phyloP scores from a whole-genome alignment of 2,888 invertebrate species.

The Oscheius sp. region DNA sequence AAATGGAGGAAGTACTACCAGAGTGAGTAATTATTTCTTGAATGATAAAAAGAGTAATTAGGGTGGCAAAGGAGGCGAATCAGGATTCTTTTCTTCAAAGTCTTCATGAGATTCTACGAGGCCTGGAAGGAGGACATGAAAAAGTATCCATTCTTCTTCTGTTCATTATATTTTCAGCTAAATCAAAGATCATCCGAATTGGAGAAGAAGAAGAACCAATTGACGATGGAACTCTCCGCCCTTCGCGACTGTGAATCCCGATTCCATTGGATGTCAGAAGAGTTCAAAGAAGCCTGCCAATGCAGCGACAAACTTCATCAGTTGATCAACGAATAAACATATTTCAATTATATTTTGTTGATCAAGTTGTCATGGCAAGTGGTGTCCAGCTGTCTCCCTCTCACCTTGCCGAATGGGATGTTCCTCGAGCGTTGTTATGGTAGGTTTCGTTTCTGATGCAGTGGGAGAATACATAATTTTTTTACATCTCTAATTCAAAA shows the following conservation, averaged over 20 bases:
- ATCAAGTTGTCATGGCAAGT: conserved; percentile 18
- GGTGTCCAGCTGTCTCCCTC: conserved; percentile 1
- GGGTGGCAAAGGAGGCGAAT: conserved; percentile 26
- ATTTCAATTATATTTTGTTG: conserved; percentile 6
- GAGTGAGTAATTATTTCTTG: conserved; percentile 76
- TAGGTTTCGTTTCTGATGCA: background rate
- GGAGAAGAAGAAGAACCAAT: conserved; percentile 14
- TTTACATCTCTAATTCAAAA: too few relatives aligned
- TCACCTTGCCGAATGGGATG: conserved; percentile 15
- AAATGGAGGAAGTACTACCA: conserved; percentile 86
- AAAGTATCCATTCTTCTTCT: conserved; percentile 5
- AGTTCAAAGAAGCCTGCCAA: conserved; percentile 25
- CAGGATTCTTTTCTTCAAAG: conserved; percentile 27
- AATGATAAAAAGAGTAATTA: background rate
- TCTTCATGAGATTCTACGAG: conserved; percentile 21
- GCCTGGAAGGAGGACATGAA: conserved; percentile 22
- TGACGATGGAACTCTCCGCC: conserved; percentile 14
- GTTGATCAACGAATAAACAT: background rate
- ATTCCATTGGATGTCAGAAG: conserved; percentile 18
- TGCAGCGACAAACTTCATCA: conserved; percentile 1
- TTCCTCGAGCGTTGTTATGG: conserved; percentile 2
- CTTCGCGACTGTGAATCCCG: conserved; percentile 10
- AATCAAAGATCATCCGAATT: background rate
- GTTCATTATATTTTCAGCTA: background rate
- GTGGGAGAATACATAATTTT: too few relatives aligned